Evolutionary conservation across 2,113 vertebrate genomes (phyloP).

Genomic region (Gadus chalcogrammus): DNA sequence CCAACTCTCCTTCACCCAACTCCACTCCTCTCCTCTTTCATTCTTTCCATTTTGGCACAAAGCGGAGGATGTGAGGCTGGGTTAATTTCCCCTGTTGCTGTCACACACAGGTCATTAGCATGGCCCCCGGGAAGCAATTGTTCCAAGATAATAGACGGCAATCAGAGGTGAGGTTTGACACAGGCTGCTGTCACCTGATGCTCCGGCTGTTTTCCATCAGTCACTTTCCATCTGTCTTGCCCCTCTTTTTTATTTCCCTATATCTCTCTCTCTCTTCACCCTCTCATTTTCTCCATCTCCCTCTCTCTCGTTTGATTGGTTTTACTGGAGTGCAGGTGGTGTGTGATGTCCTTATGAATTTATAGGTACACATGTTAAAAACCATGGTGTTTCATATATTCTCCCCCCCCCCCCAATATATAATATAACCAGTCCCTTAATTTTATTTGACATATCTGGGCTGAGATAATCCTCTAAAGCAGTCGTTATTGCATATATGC

Average conservation of each 20-base stretch:
- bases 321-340: slow-evolving; percentile 19
- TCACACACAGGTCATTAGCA: slow-evolving; percentile 59
- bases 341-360: slow-evolving; percentile 21
- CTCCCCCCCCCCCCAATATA: slow-evolving; percentile 2
- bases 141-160: slow-evolving; percentile 61
- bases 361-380: too few relatives aligned
- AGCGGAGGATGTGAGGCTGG: slow-evolving; percentile 43
- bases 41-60: slow-evolving; percentile 38
- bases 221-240: slow-evolving; percentile 7
- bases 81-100: slow-evolving; percentile 67
- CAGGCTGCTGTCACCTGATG: slow-evolving; percentile 62
- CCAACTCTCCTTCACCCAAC: slow-evolving; percentile 38
- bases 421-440: slow-evolving; percentile 62
- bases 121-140: slow-evolving; percentile 63
- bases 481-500: slow-evolving; percentile 49
- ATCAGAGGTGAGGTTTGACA: slow-evolving; percentile 63
- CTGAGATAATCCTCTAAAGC: slow-evolving; percentile 60
- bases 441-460: slow-evolving; percentile 70
- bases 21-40: slow-evolving; percentile 42
- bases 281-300: neutral
- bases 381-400: neutral
- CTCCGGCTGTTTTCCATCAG: slow-evolving; percentile 35
- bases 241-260: neutral
- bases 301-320: neutral
- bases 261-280: slow-evolving; percentile 1